Conservation (phyloP, 2,113 vertebrate genomes). For the Notothenia rossii region DNA sequence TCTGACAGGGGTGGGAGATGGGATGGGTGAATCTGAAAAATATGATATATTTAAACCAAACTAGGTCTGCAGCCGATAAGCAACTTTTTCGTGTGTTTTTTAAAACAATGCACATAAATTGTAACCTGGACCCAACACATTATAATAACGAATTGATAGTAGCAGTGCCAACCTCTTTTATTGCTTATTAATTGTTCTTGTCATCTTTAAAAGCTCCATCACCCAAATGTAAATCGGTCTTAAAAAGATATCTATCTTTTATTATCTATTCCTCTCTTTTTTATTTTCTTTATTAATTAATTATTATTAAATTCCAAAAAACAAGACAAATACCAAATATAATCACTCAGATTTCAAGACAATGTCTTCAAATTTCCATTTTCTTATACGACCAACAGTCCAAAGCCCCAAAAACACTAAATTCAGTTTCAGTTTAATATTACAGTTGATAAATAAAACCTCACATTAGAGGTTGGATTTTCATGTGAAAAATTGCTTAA, state of each 20-base stretch:
- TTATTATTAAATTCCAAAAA: neutral
- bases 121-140: neutral
- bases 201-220: neutral
- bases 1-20: neutral
- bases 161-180: neutral
- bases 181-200: neutral
- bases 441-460: neutral
- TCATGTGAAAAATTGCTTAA: neutral
- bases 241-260: too few relatives aligned
- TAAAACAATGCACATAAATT: neutral
- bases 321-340: neutral
- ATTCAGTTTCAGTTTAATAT: neutral
- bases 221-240: neutral
- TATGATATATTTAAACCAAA: neutral
- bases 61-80: neutral
- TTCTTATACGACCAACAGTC: neutral
- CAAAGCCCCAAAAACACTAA: neutral
- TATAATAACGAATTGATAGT: neutral
- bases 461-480: neutral
- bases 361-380: neutral
- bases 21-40: neutral
- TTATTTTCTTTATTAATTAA: neutral
- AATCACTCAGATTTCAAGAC: neutral
- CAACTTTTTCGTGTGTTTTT: neutral
- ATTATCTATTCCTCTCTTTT: neutral